Base-by-base conservation (phyloP, 2,113 vertebrate genomes). In the Notechis scutatus region DNA sequence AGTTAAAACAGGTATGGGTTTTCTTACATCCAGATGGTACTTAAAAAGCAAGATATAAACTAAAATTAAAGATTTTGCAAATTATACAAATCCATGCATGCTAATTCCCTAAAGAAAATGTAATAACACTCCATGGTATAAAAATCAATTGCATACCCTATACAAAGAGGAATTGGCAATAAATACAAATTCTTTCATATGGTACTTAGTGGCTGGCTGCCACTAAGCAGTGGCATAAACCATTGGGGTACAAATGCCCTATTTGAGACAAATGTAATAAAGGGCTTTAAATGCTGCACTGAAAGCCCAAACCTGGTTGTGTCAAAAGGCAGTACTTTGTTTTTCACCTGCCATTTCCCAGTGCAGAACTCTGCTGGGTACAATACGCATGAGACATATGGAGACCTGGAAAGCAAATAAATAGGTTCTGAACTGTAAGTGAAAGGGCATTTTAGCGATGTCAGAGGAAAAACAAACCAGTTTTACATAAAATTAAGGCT, bases 401-500 rank as follows among this genome's bases (percentile, higher is more conserved):
- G 97, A 92, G 92, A 94, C 94, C 94, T 92, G 94, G 94, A 96
- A 94, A 97, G 93, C 95, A 97, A 97, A 97, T 97, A 96, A 97
- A 96, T 95, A 97, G 96, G 94, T 95, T 97, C 97, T 97, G 96
- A 97, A 97, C 97, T 97, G 96, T 97, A 97, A 98, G 96, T 92
- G 95, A 97, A 97, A 97, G 97, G 98, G 96, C 97, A 97, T 97
- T 98, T 98, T 96, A 97, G 96, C 97, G 97, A 96, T 96, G 97
- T 97, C 97, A 97, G 97, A 98, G 97, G 96, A 96, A 98, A 97
- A 98, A 93, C 93, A 97, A 97, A 96, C 97, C 97, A 96, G 96
- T 98, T 98, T 98, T 97, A 97, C 97, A 98, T 97, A 97, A 98
- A 98, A 98, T 98, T 97, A 98, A 97, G 96, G 97, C 97, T 97